Base-by-base conservation (phyloP, 2,113 vertebrate species). In the Nerophis lumbriciformis region DNA sequence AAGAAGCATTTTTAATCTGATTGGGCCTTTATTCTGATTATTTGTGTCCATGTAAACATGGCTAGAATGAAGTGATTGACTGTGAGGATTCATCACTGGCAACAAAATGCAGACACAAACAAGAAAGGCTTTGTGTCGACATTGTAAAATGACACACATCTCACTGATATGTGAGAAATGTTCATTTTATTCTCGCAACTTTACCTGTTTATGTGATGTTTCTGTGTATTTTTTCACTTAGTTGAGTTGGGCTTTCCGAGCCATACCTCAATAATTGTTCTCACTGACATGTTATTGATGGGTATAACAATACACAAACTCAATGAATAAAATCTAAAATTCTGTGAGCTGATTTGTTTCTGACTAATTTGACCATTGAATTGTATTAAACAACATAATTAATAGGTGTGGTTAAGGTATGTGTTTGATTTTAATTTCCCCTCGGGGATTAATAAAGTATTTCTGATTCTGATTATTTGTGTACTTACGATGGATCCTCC, bases 21-120 rank as follows among this genome's bases (percentile, higher is more conserved):
- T 28, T 28, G 28, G 28, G 28, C 28, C 28, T 28, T 28, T 28
- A 28, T 28, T 28, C 28, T 28, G 28, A 28, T 28, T 28, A 28
- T 28, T 28, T 28, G 28, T 28, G 28, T 28, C 28, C 28, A 28
- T 28, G 28, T 28, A 4, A 28, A 28, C 28, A 28, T 28, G 2
- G 28, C 28, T 28, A 28, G 28, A 72, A 66, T 57, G 62, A 58
- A 11, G 48, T 2, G 65, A 59, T 71, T 50, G 48, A 28, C 47
- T 49, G 16, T n/a, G 37, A 49, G 62, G 54, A 15, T 58, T 15
- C 45, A 69, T 64, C 48, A n/a, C 74, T 60, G 68, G 54, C 54
- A 42, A n/a, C 14, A 38, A 39, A 39, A 55, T 55, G 53, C 14
- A 39, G 35, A n/a, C n/a, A 54, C 53, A 53, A 36, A 11, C 3